phyloP scores from a whole-genome alignment of 2,888 invertebrate genomes.

The Thalpophila matura region DNA sequence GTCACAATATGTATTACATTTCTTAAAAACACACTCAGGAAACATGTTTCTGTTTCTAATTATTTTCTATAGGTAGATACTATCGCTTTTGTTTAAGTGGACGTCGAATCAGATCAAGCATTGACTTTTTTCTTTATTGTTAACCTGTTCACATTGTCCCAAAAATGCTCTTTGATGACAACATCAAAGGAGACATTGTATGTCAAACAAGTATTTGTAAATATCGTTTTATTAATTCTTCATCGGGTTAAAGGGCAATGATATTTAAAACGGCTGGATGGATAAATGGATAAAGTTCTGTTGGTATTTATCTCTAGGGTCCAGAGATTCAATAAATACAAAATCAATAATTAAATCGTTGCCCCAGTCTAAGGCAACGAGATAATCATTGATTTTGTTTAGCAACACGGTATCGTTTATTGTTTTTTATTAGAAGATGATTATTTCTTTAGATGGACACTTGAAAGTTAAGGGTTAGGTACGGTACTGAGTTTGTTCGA shows the following conservation, averaged over 20 bases:
- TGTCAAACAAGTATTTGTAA: constrained; percentile 16
- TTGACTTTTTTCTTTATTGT: constrained; percentile 24
- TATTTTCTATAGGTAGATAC: neutral
- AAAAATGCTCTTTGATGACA: constrained; percentile 34
- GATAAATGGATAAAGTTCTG: neutral
- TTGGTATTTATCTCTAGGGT: neutral
- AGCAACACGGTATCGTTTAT: neutral
- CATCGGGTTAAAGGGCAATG: constrained; percentile 2
- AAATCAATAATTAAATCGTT: no score
- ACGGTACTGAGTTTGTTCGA: no score
- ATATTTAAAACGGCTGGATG: neutral
- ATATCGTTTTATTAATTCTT: constrained; percentile 25
- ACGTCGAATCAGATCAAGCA: constrained; percentile 17
- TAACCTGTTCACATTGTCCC: constrained; percentile 16
- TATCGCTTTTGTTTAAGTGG: neutral
- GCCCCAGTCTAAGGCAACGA: no score
- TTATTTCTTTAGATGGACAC: neutral
- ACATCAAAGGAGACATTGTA: constrained; percentile 25
- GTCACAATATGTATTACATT: no score
- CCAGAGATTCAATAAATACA: no score
- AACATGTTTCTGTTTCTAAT: no score
- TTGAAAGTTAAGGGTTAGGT: neutral
- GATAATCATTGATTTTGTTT: neutral
- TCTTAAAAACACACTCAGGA: no score
- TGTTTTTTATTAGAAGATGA: neutral